These are phyloP conservation scores for Muntiacus reevesi DNA, from an alignment of 2,113 vertebrate species.

Conservation along the genomic window DNA sequence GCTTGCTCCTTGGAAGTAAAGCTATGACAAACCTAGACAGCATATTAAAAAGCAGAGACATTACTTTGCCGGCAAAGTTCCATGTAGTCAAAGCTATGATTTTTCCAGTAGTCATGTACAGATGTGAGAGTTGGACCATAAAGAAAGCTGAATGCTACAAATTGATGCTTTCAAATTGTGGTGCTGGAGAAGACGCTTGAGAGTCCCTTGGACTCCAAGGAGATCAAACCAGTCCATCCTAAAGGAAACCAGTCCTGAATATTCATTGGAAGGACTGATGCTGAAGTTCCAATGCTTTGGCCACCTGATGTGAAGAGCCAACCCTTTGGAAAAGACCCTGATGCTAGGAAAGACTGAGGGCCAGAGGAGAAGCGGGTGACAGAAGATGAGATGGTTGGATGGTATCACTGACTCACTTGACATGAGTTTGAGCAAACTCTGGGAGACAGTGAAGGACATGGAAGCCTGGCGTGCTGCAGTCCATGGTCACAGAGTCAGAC, in stretches of 20 bases:
- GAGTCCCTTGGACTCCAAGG: neutral
- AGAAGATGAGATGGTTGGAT: neutral
- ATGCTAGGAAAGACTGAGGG: neutral
- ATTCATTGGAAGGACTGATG: neutral
- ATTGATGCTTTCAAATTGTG: neutral
- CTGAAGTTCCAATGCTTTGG: neutral
- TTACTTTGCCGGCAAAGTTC: neutral
- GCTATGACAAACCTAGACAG: neutral
- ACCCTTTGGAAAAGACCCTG: neutral
- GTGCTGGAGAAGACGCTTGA: neutral
- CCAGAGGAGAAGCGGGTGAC: neutral
- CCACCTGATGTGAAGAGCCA: neutral
- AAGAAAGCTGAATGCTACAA: neutral
- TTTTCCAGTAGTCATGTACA: neutral
- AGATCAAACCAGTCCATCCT: neutral
- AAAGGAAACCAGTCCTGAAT: neutral
- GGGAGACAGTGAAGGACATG: neutral
- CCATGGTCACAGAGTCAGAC: neutral
- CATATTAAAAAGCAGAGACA: neutral
- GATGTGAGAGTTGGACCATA: neutral
- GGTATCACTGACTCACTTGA: neutral
- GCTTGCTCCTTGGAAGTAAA: neutral
- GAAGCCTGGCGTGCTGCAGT: neutral
- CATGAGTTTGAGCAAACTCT: neutral
- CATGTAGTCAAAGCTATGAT: neutral